These are phyloP conservation scores for Tethea ocularis DNA, from an alignment of 2,888 invertebrate species.

Conservation along the genomic window DNA sequence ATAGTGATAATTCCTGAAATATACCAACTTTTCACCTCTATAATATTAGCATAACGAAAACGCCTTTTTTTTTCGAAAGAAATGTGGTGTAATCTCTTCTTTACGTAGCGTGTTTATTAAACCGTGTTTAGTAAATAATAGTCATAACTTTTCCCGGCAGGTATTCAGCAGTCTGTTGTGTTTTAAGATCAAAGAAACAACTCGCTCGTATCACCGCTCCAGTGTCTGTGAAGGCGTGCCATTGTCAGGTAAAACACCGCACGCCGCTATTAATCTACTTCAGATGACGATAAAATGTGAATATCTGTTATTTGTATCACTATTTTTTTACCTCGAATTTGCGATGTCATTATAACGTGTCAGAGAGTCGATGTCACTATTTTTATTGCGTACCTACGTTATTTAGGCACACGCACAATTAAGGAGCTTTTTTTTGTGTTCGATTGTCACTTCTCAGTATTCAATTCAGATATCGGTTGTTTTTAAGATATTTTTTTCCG, in stretches of 20 bases:
- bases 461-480: neutral
- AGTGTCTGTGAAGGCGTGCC: slow-evolving; percentile 69
- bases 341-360: no score
- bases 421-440: neutral
- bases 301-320: no score
- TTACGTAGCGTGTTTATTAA: no score
- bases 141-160: slow-evolving; percentile 36
- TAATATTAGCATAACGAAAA: no score
- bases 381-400: neutral
- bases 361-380: neutral
- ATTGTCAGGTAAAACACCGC: slow-evolving; percentile 68
- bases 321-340: no score
- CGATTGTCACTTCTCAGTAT: neutral
- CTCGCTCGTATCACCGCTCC: slow-evolving; percentile 57
- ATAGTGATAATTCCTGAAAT: no score
- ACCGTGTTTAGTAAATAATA: slow-evolving; percentile 18
- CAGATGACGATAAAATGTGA: no score
- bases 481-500: no score
- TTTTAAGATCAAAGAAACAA: slow-evolving; percentile 49
- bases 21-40: no score
- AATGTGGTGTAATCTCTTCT: no score
- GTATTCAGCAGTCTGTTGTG: slow-evolving; percentile 60
- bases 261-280: neutral
- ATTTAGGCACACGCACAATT: no score
- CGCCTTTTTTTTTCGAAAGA: no score